Evolutionary conservation across 2,113 vertebrate species (phyloP).

Genomic region (Cynopterus brachyotis): DNA sequence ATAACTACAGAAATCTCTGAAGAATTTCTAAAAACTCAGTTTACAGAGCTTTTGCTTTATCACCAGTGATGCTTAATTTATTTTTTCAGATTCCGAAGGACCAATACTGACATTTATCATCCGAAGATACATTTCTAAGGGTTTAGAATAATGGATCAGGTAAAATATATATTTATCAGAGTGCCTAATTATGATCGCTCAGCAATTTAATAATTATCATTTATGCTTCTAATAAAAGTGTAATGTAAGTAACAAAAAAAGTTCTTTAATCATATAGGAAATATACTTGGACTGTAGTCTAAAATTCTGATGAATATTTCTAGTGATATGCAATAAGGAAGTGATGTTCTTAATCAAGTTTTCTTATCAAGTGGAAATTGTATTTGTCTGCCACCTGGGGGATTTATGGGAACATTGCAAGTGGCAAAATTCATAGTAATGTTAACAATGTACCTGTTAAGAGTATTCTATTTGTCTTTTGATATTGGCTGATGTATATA

Average conservation of each 20-base stretch:
- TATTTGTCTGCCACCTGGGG: conserved; percentile 82
- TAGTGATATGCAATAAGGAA: background rate
- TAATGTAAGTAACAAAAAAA: background rate
- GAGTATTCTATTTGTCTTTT: background rate
- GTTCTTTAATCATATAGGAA: background rate
- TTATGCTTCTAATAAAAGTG: background rate
- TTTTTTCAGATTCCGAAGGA: conserved; percentile 45
- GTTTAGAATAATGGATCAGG: conserved; percentile 18
- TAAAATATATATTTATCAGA: background rate
- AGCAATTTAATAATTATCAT: conserved; percentile 25
- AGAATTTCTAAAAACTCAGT: conserved; percentile 41
- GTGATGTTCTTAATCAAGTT: background rate
- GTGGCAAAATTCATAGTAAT: background rate
- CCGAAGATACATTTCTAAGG: conserved; percentile 27
- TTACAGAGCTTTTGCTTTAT: conserved; percentile 39
- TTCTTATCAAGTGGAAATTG: conserved; percentile 34
- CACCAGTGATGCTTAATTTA: conserved; percentile 32
- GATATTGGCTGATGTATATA: background rate
- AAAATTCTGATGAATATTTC: conserved; percentile 43
- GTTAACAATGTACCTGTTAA: background rate
- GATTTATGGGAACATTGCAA: conserved; percentile 49
- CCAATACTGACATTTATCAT: background rate
- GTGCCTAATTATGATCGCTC: background rate
- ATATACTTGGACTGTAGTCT: background rate
- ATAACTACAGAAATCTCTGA: conserved; percentile 28